A percentile compares a stretch with the other conserved stretches of the same genome.
Evolutionary conservation across 2,888 invertebrate genomes (phyloP).

Genomic region (Hydropsyche betteni): DNA sequence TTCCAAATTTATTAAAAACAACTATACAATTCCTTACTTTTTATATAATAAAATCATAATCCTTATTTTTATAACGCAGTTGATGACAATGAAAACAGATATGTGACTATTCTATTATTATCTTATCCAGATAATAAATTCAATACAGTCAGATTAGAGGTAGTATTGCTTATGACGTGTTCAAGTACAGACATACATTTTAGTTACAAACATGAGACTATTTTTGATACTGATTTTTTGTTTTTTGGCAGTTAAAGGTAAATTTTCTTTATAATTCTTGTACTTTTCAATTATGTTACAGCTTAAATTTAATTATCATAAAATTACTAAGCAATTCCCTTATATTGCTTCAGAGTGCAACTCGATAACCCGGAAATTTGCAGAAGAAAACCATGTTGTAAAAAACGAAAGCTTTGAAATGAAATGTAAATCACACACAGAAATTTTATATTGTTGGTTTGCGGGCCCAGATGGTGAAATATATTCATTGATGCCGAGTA

Average conservation of each 20-base stretch:
- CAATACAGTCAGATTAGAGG: too few species aligned
- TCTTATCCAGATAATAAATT: too few species aligned
- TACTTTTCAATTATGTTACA: neutral
- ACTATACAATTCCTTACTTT: too few species aligned
- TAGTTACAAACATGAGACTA: neutral
- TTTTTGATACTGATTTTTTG: neutral
- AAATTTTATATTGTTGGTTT: slow-evolving; percentile 30
- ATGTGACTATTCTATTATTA: too few species aligned
- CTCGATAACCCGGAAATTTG: neutral
- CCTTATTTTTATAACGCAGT: too few species aligned
- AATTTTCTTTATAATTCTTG: neutral
- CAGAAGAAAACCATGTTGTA: neutral
- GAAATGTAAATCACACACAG: neutral
- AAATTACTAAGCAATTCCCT: neutral
- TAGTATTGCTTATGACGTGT: too few species aligned
- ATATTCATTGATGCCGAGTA: slow-evolving; percentile 7
- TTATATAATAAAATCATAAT: too few species aligned
- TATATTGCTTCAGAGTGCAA: neutral
- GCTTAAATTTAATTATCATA: neutral
- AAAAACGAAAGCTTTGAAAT: neutral
- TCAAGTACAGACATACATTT: too few species aligned
- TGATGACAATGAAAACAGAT: too few species aligned
- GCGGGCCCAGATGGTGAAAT: neutral
- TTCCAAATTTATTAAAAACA: too few species aligned
- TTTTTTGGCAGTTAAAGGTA: neutral